Base-by-base conservation (phyloP, 2,113 vertebrate genomes). In the Hypomesus transpacificus region DNA sequence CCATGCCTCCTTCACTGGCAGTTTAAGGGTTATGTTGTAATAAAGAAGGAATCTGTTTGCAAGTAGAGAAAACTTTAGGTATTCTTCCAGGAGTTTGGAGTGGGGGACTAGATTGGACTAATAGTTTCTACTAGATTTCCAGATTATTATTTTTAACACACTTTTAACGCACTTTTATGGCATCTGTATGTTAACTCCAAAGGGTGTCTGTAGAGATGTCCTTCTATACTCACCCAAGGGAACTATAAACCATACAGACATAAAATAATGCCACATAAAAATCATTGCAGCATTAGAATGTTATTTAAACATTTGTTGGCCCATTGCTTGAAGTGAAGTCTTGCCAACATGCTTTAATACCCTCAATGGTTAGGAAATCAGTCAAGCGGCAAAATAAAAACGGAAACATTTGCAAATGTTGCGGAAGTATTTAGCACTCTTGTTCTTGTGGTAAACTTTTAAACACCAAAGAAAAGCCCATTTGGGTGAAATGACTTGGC, bases 401-500 rank as follows among this genome's bases (percentile, higher is more conserved):
- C 75, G 74, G 75, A 79, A 51, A 73, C 74, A 9, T 79, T 72
- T 68, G 82, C 68, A 58, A 64, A 79, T 71, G 68, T 69, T 64
- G 67, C 70, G 82, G 58, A 71, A 84, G 78, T 80, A 85, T 66
- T 76, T 72, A 58, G 63, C 65, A 77, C 81, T 76, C 84, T 87
- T 88, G 82, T 88, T 83, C 84, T 79, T 73, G 75, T 81, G 66
- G 66, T 85, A 82, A 81, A 82, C 81, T 74, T 70, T 66, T 52
- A 1, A 80, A 66, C 70, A 76, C 76, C 77, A 80, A 74, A 82
- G 71, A 68, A 75, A 84, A 68, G 69, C 80, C 77, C 75, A 84
- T 90, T 82, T n/a, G 82, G 75, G 26, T 79, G 70, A 88, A 89
- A 88, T 88, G 73, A 88, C 85, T 86, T 81, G 82, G 75, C 80